Evolutionary conservation across 2,888 invertebrate genomes (phyloP).

Genomic region (Nephrocerus scutellatus): DNA sequence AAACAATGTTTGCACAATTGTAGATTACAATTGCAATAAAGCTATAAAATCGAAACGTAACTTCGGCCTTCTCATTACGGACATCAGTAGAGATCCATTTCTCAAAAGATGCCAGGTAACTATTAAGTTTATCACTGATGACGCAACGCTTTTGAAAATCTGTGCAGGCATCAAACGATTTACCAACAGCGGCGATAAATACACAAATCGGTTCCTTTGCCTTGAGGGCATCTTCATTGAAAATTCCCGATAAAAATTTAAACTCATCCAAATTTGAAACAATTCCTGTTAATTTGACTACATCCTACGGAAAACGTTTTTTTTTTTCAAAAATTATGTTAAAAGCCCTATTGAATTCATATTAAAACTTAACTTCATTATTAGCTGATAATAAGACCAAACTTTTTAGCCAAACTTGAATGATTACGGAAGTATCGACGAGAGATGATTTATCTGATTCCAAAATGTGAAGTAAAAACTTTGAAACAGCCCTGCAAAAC

Average conservation of each 20-base stretch:
- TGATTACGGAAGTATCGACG: constrained; percentile 29
- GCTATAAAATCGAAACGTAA: constrained; percentile 40
- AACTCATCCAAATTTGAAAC: constrained; percentile 37
- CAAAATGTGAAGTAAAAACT: constrained; percentile 33
- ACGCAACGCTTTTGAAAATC: constrained; percentile 30
- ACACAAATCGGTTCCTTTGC: constrained; percentile 42
- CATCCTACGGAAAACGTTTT: constrained; percentile 20
- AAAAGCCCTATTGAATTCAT: background rate
- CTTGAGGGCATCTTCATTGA: constrained; percentile 27
- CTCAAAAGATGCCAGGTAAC: constrained; percentile 40
- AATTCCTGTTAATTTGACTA: constrained; percentile 31
- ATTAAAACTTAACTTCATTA: constrained; percentile 28
- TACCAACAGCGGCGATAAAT: constrained; percentile 41
- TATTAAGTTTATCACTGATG: constrained; percentile 39
- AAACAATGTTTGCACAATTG: constrained; percentile 42
- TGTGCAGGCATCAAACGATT: constrained; percentile 22
- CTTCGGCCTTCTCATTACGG: constrained; percentile 34
- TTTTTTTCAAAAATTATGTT: background rate
- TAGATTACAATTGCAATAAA: constrained; percentile 45
- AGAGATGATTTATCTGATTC: constrained; percentile 22
- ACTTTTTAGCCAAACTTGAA: constrained; percentile 44
- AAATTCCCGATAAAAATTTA: constrained; percentile 26
- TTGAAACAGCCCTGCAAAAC: constrained; percentile 28
- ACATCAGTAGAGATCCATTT: constrained; percentile 36
- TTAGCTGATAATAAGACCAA: constrained; percentile 38